phyloP scores from a whole-genome alignment of 2,888 invertebrate genomes.

The Cantharis rustica region DNA sequence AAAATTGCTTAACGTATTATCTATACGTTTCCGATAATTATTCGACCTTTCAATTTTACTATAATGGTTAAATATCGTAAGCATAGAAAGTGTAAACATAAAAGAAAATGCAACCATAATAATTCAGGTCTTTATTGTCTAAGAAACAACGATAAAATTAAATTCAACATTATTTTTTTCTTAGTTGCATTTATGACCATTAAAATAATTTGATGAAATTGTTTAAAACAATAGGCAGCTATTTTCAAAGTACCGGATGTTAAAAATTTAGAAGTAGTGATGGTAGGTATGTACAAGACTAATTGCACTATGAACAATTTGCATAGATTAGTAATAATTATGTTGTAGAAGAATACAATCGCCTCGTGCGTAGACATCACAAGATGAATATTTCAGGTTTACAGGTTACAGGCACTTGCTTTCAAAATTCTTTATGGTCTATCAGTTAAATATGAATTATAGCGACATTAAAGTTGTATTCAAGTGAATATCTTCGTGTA shows the following conservation, averaged over 20 bases:
- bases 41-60: background rate
- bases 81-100: background rate
- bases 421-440: constrained; percentile 6
- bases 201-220: constrained; percentile 28
- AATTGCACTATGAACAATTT: constrained; percentile 31
- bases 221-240: constrained; percentile 22
- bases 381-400: constrained; percentile 4
- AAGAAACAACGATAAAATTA: constrained; percentile 25
- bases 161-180: background rate
- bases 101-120: background rate
- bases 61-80: background rate
- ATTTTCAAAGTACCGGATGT: constrained; percentile 19
- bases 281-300: constrained; percentile 7
- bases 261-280: constrained; percentile 7
- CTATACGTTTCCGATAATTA: constrained; percentile 2
- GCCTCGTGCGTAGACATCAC: constrained; percentile 6
- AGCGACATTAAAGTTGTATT: constrained; percentile 13
- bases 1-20: constrained; percentile 22
- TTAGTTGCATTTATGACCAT: constrained; percentile 11
- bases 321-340: constrained; percentile 31
- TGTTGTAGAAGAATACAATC: constrained; percentile 3
- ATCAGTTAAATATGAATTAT: constrained; percentile 15
- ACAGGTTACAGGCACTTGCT: background rate
- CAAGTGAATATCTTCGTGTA: constrained; percentile 15
- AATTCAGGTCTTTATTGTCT: constrained; percentile 27